Evolutionary conservation across 2,797 vertebrate genomes (phyloP).

Genomic region (Rhynchotus rufescens): DNA sequence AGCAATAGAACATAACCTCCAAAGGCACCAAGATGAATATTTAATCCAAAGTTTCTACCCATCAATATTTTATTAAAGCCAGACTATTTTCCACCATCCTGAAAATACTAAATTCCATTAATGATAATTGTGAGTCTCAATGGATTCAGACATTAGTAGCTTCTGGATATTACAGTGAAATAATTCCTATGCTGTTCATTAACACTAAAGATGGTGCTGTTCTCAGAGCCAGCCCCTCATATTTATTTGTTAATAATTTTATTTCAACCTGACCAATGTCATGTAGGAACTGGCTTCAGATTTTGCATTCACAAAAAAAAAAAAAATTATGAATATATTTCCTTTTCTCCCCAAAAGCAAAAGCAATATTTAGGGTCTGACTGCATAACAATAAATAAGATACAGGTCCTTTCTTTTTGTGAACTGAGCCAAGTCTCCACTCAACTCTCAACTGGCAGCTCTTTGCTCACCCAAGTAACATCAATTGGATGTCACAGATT

Average conservation of each 20-base stretch:
- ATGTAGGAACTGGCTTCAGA: neutral
- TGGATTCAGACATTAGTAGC: constrained; percentile 29
- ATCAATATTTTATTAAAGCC: constrained; percentile 66
- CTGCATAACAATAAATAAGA: neutral
- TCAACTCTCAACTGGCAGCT: neutral
- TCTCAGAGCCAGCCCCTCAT: neutral
- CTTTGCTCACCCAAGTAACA: constrained; percentile 34
- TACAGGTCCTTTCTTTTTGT: neutral
- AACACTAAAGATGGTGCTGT: neutral
- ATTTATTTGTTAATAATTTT: neutral
- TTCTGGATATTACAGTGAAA: constrained; percentile 17
- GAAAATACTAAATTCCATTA: constrained; percentile 41
- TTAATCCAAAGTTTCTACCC: constrained; percentile 37
- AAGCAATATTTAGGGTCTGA: neutral
- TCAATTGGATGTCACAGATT: constrained; percentile 4
- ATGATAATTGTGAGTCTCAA: constrained; percentile 44
- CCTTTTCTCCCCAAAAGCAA: neutral
- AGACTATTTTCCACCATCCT: neutral
- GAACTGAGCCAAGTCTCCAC: neutral
- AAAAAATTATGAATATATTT: neutral
- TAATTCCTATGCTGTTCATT: constrained; percentile 10
- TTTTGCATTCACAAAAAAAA: neutral
- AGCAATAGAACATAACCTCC: constrained; percentile 43
- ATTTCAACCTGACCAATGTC: neutral
- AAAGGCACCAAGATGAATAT: constrained; percentile 58